Evolutionary conservation across 2,888 invertebrate species (phyloP).

Genomic region (Polyommatus iphigenia): DNA sequence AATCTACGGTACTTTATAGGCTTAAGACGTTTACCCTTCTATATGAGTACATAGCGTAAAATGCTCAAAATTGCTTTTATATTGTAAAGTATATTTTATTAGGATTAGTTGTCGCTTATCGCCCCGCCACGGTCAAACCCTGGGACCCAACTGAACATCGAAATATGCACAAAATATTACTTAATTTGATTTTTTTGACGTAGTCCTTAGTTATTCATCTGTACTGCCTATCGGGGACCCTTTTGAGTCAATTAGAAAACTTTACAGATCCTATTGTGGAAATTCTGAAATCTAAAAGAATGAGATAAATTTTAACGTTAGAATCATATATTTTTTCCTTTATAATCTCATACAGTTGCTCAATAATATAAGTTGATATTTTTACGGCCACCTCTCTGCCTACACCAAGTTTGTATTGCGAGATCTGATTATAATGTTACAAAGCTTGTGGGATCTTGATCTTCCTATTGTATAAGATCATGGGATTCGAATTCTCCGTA

Average conservation of each 20-base stretch:
- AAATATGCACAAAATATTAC: conserved; percentile 1
- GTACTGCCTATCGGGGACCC: neutral
- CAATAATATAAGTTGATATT: conserved; percentile 3
- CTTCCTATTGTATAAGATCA: neutral
- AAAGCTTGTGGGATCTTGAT: neutral
- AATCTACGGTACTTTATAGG: conserved; percentile 13
- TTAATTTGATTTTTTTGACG: neutral
- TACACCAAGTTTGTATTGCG: neutral
- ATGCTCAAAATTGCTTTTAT: conserved; percentile 28
- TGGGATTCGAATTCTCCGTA: neutral
- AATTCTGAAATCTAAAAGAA: neutral
- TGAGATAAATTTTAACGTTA: neutral
- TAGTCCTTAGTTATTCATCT: neutral
- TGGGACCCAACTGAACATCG: conserved; percentile 23
- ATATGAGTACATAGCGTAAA: conserved; percentile 13
- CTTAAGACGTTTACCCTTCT: conserved; percentile 23
- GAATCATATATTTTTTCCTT: neutral
- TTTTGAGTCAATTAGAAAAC: neutral
- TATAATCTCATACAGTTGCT: conserved; percentile 18
- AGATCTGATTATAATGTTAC: neutral
- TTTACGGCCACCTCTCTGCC: neutral
- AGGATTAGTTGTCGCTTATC: conserved; percentile 9
- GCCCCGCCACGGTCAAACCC: neutral
- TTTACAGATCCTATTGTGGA: neutral
- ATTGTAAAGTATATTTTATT: conserved; percentile 12